Base-by-base conservation (phyloP, 2,888 invertebrate species). In the Pristionchus maxplancki region DNA sequence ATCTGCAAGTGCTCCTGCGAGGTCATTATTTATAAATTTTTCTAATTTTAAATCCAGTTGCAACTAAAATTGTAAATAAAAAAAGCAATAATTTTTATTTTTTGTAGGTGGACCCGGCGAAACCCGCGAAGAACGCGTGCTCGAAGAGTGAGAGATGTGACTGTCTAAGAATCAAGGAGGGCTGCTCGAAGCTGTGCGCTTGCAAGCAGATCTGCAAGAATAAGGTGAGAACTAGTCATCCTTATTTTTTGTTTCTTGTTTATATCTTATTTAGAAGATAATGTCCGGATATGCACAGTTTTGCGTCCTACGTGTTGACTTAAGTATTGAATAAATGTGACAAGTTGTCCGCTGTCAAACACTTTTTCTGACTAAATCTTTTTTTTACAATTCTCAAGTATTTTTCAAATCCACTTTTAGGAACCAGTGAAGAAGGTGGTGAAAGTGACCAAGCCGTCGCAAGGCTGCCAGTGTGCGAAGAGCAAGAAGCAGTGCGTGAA, bases 1-100 rank as follows among this genome's bases (percentile, higher is more conserved):
- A 94, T 94, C 40, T 94, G 94, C 92, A 95, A 95, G 89, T 94
- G 94, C 89, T 93, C 93, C 34, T 94, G 94, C 91, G 94, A 95
- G 89, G 85, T n/a, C n/a, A n/a, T n/a, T n/a, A n/a, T n/a, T n/a
- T n/a, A n/a, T n/a, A n/a, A n/a, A n/a, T n/a, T n/a, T n/a, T n/a
- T n/a, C n/a, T n/a, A n/a, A n/a, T n/a, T n/a, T n/a, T n/a, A n/a
- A n/a, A n/a, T n/a, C n/a, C n/a, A n/a, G n/a, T n/a, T n/a, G n/a
- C n/a, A n/a, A n/a, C n/a, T n/a, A n/a, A n/a, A n/a, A n/a, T n/a
- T n/a, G n/a, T n/a, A n/a, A n/a, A n/a, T n/a, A n/a, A n/a, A n/a
- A n/a, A n/a, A n/a, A n/a, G n/a, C n/a, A n/a, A n/a, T n/a, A n/a
- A n/a, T n/a, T n/a, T n/a, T n/a, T n/a, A n/a, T n/a, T n/a, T n/a